Percentiles rank a stretch among this genome's conserved stretches.
Evolutionary conservation across 2,888 invertebrate species (phyloP).

Genomic region (Dasypolia templi): DNA sequence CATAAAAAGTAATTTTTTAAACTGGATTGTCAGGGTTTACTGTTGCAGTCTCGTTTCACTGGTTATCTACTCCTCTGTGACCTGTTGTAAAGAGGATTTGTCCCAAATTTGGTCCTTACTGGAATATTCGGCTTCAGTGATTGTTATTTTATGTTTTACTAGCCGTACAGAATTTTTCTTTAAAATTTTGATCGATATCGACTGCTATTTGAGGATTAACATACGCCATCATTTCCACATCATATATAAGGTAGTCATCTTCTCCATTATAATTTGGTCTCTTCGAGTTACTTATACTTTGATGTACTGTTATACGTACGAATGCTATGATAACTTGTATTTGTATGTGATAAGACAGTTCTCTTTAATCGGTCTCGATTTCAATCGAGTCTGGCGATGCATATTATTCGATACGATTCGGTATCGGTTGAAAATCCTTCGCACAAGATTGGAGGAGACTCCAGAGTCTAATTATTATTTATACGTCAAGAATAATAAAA

Average conservation of each 20-base stretch:
- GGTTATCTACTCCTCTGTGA: conserved; percentile 70
- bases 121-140: conserved; percentile 77
- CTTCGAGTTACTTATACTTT: conserved; percentile 74
- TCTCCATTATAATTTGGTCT: conserved; percentile 72
- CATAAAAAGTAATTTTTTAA: conserved; percentile 62
- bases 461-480: conserved; percentile 78
- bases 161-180: conserved; percentile 75
- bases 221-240: conserved; percentile 69
- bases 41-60: conserved; percentile 71
- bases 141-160: conserved; percentile 73
- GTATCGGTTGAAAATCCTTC: conserved; percentile 78
- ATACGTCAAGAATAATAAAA: conserved; percentile 78
- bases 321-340: conserved; percentile 69
- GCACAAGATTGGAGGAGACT: conserved; percentile 78
- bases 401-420: conserved; percentile 79
- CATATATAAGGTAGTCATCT: conserved; percentile 68
- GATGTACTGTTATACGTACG: conserved; percentile 72
- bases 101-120: conserved; percentile 78
- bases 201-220: conserved; percentile 77
- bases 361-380: conserved; percentile 80
- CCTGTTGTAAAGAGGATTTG: conserved; percentile 73
- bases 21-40: conserved; percentile 71
- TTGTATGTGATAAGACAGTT: conserved; percentile 75
- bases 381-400: conserved; percentile 84
- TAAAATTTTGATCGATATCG: conserved; percentile 72